These are phyloP conservation scores for Leptinotarsa peninsularis DNA, from an alignment of 2,888 invertebrate species.

Conservation along the genomic window DNA sequence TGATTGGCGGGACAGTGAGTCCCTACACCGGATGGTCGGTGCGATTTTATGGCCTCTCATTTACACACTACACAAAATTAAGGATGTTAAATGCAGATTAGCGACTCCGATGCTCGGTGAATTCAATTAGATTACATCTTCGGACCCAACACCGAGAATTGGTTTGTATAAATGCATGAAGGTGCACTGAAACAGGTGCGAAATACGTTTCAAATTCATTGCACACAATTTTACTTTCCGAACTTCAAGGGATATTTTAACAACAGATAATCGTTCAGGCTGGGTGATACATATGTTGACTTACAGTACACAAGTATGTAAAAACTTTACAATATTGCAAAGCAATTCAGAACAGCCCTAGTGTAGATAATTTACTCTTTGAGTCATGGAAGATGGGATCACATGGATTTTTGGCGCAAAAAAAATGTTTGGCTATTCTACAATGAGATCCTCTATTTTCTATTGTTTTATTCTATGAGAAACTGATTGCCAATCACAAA, in stretches of 20 bases:
- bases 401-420: too few species aligned
- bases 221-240: not conserved
- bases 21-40: slow-evolving; percentile 17
- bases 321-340: too few species aligned
- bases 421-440: too few species aligned
- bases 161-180: slow-evolving; percentile 14
- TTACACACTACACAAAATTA: slow-evolving; percentile 24
- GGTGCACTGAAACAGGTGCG: not conserved
- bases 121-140: slow-evolving; percentile 20
- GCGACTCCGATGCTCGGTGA: slow-evolving; percentile 23
- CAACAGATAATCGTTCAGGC: too few species aligned
- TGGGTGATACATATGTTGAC: too few species aligned
- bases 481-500: too few species aligned
- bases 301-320: too few species aligned
- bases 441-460: too few species aligned
- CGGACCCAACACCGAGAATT: slow-evolving; percentile 17
- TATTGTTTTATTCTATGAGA: too few species aligned
- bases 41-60: slow-evolving; percentile 27
- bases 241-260: not conserved
- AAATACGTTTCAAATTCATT: not conserved
- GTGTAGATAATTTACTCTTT: too few species aligned
- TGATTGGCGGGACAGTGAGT: slow-evolving; percentile 24
- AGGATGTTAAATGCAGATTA: slow-evolving; percentile 27
- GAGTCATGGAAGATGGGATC: too few species aligned
- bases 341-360: too few species aligned